Evolutionary conservation across 2,888 invertebrate species (phyloP).

Genomic region (Clusia tigrina): DNA sequence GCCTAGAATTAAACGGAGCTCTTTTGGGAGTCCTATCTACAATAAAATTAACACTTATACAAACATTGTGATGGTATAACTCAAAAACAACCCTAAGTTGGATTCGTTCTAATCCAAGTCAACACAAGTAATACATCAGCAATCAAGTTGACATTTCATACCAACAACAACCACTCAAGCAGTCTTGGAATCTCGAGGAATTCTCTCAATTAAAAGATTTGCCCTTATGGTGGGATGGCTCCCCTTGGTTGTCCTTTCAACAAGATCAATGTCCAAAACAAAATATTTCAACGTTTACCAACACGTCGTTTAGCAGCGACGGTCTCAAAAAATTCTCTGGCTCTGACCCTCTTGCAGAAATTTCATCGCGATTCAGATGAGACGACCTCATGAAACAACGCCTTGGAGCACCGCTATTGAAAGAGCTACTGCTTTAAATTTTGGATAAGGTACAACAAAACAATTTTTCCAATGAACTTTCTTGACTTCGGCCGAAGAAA

Average conservation of each 20-base stretch:
- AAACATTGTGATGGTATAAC: slow-evolving; percentile 12
- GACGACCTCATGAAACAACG: neutral
- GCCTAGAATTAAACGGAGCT: slow-evolving; percentile 22
- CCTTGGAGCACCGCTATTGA: neutral
- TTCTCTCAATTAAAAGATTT: neutral
- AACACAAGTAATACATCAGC: slow-evolving; percentile 17
- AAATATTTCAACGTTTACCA: neutral
- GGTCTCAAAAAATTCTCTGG: neutral
- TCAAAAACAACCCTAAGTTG: slow-evolving; percentile 17
- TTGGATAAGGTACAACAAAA: slow-evolving; percentile 7
- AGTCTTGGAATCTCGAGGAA: no score
- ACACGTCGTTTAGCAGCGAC: neutral
- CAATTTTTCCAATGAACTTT: slow-evolving; percentile 2
- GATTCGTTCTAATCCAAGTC: slow-evolving; percentile 21
- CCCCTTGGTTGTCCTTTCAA: neutral
- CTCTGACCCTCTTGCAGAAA: neutral
- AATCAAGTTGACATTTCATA: slow-evolving; percentile 15
- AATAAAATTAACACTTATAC: neutral
- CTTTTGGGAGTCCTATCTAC: slow-evolving; percentile 12
- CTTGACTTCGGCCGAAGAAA: neutral
- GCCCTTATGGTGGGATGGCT: neutral
- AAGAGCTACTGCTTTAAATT: neutral
- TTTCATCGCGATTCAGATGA: neutral
- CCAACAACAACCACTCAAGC: no score
- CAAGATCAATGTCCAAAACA: slow-evolving; percentile 1